Conservation (phyloP, 2,888 invertebrate species). For the Salticus scenicus region DNA sequence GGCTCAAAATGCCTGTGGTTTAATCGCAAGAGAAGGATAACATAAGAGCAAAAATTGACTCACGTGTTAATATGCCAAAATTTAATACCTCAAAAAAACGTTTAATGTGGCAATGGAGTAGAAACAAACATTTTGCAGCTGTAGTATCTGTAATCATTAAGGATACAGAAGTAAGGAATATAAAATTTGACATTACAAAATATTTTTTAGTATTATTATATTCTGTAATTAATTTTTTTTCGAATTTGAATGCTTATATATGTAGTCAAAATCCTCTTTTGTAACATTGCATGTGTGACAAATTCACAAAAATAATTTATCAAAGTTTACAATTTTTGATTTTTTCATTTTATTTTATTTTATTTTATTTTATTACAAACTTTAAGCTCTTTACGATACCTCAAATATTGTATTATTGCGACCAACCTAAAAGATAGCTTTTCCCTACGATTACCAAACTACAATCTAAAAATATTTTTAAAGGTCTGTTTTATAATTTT, state of each 20-base stretch:
- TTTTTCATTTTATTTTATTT: no score
- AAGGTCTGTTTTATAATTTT: no score
- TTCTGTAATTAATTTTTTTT: background rate
- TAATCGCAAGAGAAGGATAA: no score
- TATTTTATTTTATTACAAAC: no score
- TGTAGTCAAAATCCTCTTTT: background rate
- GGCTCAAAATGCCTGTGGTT: no score
- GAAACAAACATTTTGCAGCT: no score
- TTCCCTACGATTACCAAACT: background rate
- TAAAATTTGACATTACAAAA: no score
- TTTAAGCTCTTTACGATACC: background rate
- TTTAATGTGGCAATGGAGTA: background rate
- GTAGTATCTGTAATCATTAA: no score
- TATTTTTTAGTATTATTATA: background rate
- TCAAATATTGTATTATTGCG: background rate
- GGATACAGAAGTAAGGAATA: no score
- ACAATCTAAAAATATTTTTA: background rate
- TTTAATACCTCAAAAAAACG: background rate
- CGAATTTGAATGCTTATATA: background rate
- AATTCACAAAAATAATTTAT: background rate
- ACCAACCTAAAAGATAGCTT: background rate
- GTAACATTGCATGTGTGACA: background rate
- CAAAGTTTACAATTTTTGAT: background rate
- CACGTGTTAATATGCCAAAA: background rate
- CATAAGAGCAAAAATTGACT: background rate